Evolutionary conservation across 1,140 invertebrate species (phyloP).

Genomic region (Bathynomus jamesi): DNA sequence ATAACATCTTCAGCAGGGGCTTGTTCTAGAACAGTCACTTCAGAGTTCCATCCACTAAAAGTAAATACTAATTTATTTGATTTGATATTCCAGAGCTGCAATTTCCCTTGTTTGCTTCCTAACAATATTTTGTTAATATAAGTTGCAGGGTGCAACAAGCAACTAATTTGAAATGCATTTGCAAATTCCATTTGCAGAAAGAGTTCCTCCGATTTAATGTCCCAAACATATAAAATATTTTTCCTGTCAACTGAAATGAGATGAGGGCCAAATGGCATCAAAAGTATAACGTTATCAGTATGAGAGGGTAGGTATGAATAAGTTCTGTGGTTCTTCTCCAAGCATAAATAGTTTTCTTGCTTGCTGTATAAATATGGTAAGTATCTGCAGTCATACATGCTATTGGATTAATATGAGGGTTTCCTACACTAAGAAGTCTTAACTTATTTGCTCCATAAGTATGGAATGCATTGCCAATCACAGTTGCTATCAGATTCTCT

Average conservation of each 20-base stretch:
- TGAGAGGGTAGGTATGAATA: slow-evolving; percentile 72
- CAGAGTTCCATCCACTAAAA: slow-evolving; percentile 66
- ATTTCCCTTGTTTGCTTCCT: slow-evolving; percentile 73
- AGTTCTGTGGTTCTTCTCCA: slow-evolving; percentile 82
- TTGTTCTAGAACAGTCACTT: slow-evolving; percentile 63
- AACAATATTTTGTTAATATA: slow-evolving; percentile 94
- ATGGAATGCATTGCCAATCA: slow-evolving; percentile 82
- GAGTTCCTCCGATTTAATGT: slow-evolving; percentile 62
- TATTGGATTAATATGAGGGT: slow-evolving; percentile 71
- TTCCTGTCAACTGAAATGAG: slow-evolving; percentile 75
- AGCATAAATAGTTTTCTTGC: slow-evolving; percentile 64
- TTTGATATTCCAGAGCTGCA: slow-evolving; percentile 88
- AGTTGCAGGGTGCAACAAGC: slow-evolving; percentile 77
- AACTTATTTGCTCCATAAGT: slow-evolving; percentile 78
- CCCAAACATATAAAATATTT: slow-evolving; percentile 73
- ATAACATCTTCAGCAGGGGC: slow-evolving; percentile 84
- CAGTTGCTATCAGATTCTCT: slow-evolving; percentile 81
- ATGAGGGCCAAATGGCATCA: slow-evolving; percentile 81
- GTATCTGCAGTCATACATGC: slow-evolving; percentile 69
- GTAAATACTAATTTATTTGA: slow-evolving; percentile 65
- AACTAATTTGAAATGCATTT: slow-evolving; percentile 64
- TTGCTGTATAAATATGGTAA: slow-evolving; percentile 73
- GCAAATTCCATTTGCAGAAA: slow-evolving; percentile 53
- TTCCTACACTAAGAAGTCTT: slow-evolving; percentile 70
- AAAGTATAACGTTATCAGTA: slow-evolving; percentile 57